Conservation (phyloP, 2,888 invertebrate species). For the Cordilura impudica region DNA sequence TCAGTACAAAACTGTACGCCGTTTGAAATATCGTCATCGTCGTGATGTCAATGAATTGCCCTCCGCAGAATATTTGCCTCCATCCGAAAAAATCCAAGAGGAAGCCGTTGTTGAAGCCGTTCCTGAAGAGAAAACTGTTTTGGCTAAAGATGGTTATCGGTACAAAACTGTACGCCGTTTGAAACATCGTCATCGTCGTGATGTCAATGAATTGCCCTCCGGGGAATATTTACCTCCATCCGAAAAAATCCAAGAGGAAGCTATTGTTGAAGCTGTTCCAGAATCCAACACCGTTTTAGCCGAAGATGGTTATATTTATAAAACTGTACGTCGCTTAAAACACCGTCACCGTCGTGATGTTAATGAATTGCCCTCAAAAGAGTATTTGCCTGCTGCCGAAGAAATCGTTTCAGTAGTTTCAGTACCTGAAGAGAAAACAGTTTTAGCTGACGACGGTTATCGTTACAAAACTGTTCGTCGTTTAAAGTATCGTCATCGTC, state of each 20-base stretch:
- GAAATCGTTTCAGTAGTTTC: constrained; percentile 44
- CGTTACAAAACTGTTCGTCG: constrained; percentile 71
- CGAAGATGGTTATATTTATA: constrained; percentile 64
- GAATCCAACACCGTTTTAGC: constrained; percentile 50
- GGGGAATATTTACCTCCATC: constrained; percentile 70
- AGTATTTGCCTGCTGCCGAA: constrained; percentile 69
- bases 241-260: constrained; percentile 35
- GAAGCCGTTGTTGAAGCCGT: constrained; percentile 61
- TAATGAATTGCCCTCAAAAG: constrained; percentile 64
- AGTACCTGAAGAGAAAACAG: constrained; percentile 48
- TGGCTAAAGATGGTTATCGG: constrained; percentile 74
- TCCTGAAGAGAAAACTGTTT: constrained; percentile 51
- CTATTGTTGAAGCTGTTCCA: background rate
- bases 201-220: constrained; percentile 67
- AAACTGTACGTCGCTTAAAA: constrained; percentile 57
- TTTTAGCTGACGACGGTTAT: constrained; percentile 68
- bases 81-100: constrained; percentile 48
- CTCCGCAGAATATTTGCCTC: constrained; percentile 30
- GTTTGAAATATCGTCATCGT: constrained; percentile 39
- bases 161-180: constrained; percentile 74
- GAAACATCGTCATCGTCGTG: constrained; percentile 64
- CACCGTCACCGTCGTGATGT: constrained; percentile 69
- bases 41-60: constrained; percentile 70
- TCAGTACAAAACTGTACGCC: constrained; percentile 46
- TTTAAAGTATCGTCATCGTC: constrained; percentile 67